These are phyloP conservation scores for Phocides pigmalion DNA, from an alignment of 1,140 invertebrate genomes.

Conservation along the genomic window DNA sequence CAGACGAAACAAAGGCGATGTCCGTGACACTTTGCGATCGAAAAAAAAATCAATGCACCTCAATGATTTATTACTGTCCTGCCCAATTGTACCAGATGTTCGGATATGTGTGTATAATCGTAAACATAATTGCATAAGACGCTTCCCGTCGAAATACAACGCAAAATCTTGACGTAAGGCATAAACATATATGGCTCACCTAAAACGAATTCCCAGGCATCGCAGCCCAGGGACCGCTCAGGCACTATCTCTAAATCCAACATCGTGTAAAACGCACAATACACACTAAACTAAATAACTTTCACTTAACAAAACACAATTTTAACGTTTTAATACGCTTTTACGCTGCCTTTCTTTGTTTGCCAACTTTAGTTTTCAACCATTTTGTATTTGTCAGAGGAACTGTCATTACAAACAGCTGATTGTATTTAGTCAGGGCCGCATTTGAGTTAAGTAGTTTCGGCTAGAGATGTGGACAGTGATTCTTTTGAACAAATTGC, in stretches of 20 bases:
- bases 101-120: constrained; percentile 33
- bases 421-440: constrained; percentile 80
- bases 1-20: constrained; percentile 66
- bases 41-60: constrained; percentile 72
- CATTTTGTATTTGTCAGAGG: constrained; percentile 84
- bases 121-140: constrained; percentile 77
- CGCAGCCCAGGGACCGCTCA: constrained; percentile 96
- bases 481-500: no score
- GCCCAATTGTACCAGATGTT: constrained; percentile 13
- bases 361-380: constrained; percentile 84
- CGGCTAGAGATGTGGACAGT: no score
- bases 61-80: constrained; percentile 7
- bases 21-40: constrained; percentile 49
- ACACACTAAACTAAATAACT: constrained; percentile 76
- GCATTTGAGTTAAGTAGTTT: constrained; percentile 41
- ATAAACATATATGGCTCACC: constrained; percentile 88
- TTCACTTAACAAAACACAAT: constrained; percentile 75
- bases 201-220: constrained; percentile 98
- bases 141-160: constrained; percentile 74
- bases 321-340: constrained; percentile 67
- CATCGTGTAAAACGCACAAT: constrained; percentile 87
- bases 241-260: constrained; percentile 97
- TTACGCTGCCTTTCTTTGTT: constrained; percentile 83
- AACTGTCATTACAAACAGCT: constrained; percentile 85
- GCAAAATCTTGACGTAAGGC: constrained; percentile 79